A percentile compares a stretch with the other conserved stretches of the same genome.
phyloP scores from a whole-genome alignment of 2,797 vertebrate genomes.

The Pseudochaenichthys georgianus region DNA sequence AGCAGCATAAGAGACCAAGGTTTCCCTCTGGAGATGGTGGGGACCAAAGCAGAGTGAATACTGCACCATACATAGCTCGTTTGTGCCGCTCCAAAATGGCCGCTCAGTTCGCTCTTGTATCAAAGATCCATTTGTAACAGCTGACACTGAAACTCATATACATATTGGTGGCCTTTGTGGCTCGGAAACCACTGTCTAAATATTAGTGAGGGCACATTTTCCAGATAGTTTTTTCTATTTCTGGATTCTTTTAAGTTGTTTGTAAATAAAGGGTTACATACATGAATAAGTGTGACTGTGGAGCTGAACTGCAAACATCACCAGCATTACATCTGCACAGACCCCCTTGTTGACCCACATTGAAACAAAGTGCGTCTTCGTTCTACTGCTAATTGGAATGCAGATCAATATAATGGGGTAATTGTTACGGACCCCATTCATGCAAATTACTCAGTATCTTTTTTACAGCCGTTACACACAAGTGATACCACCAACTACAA shows the following conservation, averaged over 20 bases:
- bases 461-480: neutral
- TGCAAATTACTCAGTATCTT: neutral
- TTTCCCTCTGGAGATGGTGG: neutral
- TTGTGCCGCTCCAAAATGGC: too few relatives aligned
- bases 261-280: neutral
- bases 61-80: too few relatives aligned
- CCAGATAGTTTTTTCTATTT: neutral
- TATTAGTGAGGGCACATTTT: neutral
- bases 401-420: slow-evolving; percentile 21
- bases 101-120: neutral
- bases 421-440: slow-evolving; percentile 26
- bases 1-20: neutral
- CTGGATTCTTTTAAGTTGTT: neutral
- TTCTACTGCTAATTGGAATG: slow-evolving; percentile 9
- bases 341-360: slow-evolving; percentile 8
- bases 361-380: neutral
- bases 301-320: slow-evolving; percentile 8
- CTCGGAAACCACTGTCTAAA: neutral
- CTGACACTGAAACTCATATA: too few relatives aligned
- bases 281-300: slow-evolving; percentile 1
- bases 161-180: neutral
- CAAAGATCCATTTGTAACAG: neutral
- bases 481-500: slow-evolving; percentile 38
- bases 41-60: neutral
- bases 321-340: neutral